Evolutionary conservation across 2,888 invertebrate genomes (phyloP).

Genomic region (Anorthoa munda): DNA sequence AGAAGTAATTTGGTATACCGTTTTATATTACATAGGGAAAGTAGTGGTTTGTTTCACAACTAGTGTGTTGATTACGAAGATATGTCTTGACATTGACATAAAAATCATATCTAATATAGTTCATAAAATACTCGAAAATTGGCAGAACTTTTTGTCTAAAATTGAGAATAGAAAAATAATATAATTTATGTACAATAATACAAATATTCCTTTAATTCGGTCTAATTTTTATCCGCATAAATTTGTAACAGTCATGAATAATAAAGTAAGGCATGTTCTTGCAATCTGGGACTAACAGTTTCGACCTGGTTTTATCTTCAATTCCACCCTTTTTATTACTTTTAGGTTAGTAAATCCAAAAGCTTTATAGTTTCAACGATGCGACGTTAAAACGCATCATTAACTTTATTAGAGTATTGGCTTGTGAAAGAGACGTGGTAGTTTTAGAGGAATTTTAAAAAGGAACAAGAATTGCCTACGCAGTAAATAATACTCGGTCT

Average conservation of each 20-base stretch:
- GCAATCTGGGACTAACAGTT: background rate
- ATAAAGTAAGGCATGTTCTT: no score
- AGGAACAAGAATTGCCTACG: background rate
- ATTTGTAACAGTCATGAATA: no score
- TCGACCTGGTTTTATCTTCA: background rate
- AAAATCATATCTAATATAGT: no score
- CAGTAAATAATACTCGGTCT: no score
- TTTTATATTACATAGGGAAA: background rate
- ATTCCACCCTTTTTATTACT: background rate
- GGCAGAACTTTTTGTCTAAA: no score
- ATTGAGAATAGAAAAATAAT: no score
- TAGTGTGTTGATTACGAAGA: no score
- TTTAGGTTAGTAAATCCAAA: background rate
- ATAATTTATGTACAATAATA: no score
- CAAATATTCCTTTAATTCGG: no score
- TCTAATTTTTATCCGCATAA: no score
- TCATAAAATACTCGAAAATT: no score
- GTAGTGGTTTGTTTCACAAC: background rate
- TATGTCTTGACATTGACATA: no score
- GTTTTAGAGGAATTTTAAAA: background rate
- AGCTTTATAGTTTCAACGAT: constrained; percentile 8
- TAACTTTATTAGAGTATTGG: constrained; percentile 5
- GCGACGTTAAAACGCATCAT: background rate
- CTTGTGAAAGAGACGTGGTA: background rate
- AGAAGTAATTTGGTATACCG: background rate